Percentiles rank a stretch among this genome's conserved stretches.
phyloP scores from a whole-genome alignment of 2,797 vertebrate species.

The Nyctibius grandis region DNA sequence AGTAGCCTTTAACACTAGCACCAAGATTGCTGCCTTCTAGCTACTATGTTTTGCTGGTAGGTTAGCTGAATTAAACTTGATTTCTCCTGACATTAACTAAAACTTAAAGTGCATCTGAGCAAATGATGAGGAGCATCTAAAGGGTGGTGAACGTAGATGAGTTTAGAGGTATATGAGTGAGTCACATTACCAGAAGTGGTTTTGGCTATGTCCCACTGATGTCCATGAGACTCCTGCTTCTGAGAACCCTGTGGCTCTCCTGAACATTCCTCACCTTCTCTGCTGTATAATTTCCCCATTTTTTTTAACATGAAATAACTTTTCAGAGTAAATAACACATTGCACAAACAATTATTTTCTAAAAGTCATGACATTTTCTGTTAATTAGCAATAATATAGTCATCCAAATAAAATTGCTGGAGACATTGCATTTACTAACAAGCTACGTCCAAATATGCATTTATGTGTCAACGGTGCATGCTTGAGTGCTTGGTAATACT shows the following conservation, averaged over 20 bases:
- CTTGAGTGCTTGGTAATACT: constrained; percentile 13
- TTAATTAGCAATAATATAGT: constrained; percentile 54
- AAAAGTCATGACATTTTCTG: constrained; percentile 59
- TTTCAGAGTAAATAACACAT: background rate
- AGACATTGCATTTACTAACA: constrained; percentile 28
- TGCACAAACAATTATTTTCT: constrained; percentile 11
- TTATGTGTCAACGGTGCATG: constrained; percentile 46
- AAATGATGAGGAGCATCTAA: background rate
- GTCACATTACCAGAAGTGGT: background rate
- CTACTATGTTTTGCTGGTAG: background rate
- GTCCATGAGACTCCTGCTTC: background rate
- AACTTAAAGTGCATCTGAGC: background rate
- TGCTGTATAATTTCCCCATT: background rate
- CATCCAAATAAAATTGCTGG: constrained; percentile 38
- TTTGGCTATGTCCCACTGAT: background rate
- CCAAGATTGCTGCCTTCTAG: background rate
- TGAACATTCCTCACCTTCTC: background rate
- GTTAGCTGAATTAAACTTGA: background rate
- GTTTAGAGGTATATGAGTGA: background rate
- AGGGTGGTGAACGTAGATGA: background rate
- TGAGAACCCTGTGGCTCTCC: background rate
- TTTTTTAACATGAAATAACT: background rate
- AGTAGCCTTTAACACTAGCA: background rate
- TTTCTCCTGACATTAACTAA: background rate
- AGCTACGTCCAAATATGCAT: constrained; percentile 33